Evolutionary conservation across 2,888 invertebrate genomes (phyloP).

Genomic region (Oscheius onirici): DNA sequence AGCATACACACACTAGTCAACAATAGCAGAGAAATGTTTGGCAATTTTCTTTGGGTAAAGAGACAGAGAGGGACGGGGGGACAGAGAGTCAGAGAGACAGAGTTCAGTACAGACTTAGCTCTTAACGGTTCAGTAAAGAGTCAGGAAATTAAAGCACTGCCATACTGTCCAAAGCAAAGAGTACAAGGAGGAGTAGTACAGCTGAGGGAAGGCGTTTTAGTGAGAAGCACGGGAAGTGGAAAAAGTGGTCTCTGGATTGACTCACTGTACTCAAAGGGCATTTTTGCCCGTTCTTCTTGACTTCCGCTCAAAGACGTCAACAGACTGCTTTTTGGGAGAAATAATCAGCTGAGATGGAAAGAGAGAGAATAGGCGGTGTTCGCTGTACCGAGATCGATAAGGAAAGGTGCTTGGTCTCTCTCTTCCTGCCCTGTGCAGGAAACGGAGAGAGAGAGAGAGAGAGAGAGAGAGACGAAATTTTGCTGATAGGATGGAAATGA

Average conservation of each 20-base stretch:
- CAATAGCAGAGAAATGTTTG: background rate
- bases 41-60: background rate
- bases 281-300: background rate
- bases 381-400: too few relatives aligned
- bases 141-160: too few relatives aligned
- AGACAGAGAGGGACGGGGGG: background rate
- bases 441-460: constrained; percentile 10
- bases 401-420: too few relatives aligned
- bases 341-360: background rate
- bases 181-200: too few relatives aligned
- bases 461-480: constrained; percentile 2
- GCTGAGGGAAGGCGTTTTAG: too few relatives aligned
- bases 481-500: background rate
- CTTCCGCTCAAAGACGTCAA: background rate
- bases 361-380: background rate
- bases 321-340: too few relatives aligned
- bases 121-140: too few relatives aligned
- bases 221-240: too few relatives aligned
- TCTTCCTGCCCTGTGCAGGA: too few relatives aligned
- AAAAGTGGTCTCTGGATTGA: too few relatives aligned
- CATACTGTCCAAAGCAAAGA: too few relatives aligned
- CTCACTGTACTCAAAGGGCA: background rate
- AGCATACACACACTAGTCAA: background rate
- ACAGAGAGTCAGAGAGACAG: background rate
- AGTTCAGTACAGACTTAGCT: background rate